Conservation (phyloP, 2,113 vertebrate species). For the Pitta sordida region DNA sequence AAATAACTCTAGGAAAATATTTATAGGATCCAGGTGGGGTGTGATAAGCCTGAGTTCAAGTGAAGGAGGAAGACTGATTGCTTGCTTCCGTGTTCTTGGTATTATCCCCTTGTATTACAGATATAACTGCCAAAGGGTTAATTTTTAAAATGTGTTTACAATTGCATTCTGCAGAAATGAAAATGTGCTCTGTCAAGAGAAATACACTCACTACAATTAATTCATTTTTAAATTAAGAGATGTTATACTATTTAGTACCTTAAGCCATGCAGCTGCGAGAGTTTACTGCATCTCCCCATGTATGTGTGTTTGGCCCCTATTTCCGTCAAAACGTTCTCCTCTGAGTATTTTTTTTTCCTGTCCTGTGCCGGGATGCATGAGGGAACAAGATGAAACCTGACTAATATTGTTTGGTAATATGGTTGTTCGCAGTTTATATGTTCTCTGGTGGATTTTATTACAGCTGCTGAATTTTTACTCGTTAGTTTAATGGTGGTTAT, state of each 20-base stretch:
- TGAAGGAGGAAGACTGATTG: neutral
- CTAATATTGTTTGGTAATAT: slow-evolving; percentile 58
- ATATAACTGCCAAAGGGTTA: neutral
- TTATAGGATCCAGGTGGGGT: slow-evolving; percentile 17
- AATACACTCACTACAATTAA: slow-evolving; percentile 7
- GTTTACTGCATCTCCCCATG: slow-evolving; percentile 8
- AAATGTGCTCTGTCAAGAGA: neutral
- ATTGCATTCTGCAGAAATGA: neutral
- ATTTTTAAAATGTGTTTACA: neutral
- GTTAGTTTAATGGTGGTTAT: slow-evolving; percentile 66
- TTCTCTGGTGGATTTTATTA: slow-evolving; percentile 59
- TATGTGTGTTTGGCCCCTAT: slow-evolving; percentile 4
- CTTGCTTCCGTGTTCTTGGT: neutral
- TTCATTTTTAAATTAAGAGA: slow-evolving; percentile 62
- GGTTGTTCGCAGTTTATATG: slow-evolving; percentile 41
- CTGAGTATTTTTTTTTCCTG: slow-evolving; percentile 4
- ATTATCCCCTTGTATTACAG: neutral
- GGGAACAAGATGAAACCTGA: slow-evolving; percentile 28
- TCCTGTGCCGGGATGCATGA: neutral
- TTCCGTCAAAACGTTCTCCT: slow-evolving; percentile 22
- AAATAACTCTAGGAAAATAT: slow-evolving; percentile 20
- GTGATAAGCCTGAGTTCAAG: neutral
- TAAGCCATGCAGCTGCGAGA: slow-evolving; percentile 49
- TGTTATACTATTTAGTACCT: slow-evolving; percentile 16
- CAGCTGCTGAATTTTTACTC: slow-evolving; percentile 59